Base-by-base conservation (phyloP, 30 jellyfish, hydroid and myxozoan species). In the Pelagia noctiluca region DNA sequence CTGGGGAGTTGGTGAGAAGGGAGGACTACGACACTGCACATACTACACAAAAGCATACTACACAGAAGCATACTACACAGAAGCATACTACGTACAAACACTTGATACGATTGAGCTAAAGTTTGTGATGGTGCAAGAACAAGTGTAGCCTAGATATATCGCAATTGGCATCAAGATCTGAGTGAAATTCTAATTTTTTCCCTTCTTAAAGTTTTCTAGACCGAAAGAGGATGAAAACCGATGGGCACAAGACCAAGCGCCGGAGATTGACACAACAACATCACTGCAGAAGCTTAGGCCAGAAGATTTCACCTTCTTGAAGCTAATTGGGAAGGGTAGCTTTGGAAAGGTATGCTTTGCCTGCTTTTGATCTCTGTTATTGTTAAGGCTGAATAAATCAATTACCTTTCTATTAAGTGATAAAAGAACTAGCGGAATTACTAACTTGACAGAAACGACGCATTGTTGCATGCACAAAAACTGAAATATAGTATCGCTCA, bases 281-380 rank as follows among this genome's bases (percentile, higher is more conserved):
- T 34, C 80, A 0, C 33, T 86, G 89, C 89, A 88, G 22, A 62
- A 60, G 54, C 62, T 83, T 63, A 93, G 85, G 33, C 85, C 92
- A 42, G 99, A 95, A 23, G 99, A 95, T 66, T 95, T 95, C 68
- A 86, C 99, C 0, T 95, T 95, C 66, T 54, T 95, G 64, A 95
- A 95, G 84, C 88, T 95, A 29, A 83, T 95, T 67, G 99, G 99
- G 35, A 95, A 95, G 80, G 99, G 99, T 25, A 89, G 97, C 74
- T 95, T 95, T 85, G 99, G 99, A 50, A 95, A 95, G 97, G 99
- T 95, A 25, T 0, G 83, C n/a, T 63, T 31, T 8, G 72, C 5
- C 12, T 60, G 22, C 21, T 60, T 60, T 60, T 22, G 8, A 60
- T 18, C 24, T 50, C 21, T 42, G 10, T 75, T 3, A 19, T 65